Evolutionary conservation across 1,140 invertebrate species (phyloP).

Genomic region (Rhopalosiphum maidis): DNA sequence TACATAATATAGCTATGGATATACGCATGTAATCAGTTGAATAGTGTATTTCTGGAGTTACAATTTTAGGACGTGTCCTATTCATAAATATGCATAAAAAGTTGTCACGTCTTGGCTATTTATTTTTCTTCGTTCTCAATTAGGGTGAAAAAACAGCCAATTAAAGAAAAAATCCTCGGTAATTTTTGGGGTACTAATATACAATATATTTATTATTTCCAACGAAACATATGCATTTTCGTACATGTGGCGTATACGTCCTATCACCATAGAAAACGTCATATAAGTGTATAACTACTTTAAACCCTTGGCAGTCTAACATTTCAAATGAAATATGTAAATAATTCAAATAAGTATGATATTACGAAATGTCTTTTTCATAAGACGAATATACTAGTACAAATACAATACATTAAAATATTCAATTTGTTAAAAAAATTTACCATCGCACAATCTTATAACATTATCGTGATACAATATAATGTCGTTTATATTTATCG

Average conservation of each 20-base stretch:
- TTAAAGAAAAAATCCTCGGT: neutral
- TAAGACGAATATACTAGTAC: neutral
- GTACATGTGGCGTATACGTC: neutral
- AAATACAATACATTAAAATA: neutral
- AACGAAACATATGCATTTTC: neutral
- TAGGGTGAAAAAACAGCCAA: neutral
- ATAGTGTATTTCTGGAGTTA: conserved; percentile 4
- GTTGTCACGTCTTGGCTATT: neutral
- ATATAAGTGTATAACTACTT: neutral
- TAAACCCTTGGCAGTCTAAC: neutral
- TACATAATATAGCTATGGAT: neutral
- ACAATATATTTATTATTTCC: neutral
- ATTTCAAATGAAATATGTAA: neutral
- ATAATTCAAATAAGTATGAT: neutral
- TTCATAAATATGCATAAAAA: conserved; percentile 11
- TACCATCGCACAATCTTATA: neutral
- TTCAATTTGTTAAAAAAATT: neutral
- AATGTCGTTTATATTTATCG: no score
- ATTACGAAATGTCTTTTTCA: neutral
- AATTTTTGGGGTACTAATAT: neutral
- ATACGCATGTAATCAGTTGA: conserved; percentile 1
- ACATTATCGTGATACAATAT: no score
- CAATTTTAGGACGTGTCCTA: neutral
- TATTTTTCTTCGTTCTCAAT: neutral
- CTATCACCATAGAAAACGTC: neutral